phyloP scores from a whole-genome alignment of 2,113 vertebrate genomes.

The Chionis minor region DNA sequence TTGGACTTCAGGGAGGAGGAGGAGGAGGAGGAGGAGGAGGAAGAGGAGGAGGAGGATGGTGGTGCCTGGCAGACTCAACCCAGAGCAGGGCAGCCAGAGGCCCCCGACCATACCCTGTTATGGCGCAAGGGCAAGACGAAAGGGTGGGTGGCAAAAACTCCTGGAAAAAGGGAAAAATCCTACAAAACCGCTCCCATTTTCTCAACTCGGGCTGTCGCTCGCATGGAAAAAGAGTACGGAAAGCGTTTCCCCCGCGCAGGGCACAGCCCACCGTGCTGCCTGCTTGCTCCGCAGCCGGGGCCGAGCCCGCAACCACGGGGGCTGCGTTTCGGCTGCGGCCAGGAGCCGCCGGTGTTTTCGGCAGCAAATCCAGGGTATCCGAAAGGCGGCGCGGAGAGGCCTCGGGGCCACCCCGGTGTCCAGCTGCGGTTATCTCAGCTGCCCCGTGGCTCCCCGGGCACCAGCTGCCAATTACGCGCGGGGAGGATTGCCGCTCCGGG shows the following conservation, averaged over 20 bases:
- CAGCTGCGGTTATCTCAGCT: neutral
- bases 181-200: accelerated
- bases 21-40: neutral
- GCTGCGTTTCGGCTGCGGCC: neutral
- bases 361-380: accelerated
- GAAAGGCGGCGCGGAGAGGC: neutral
- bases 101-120: accelerated
- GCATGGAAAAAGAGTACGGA: too few relatives aligned
- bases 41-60: neutral
- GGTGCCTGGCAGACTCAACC: neutral
- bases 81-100: too few relatives aligned
- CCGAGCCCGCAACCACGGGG: neutral
- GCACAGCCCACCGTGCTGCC: neutral
- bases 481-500: neutral
- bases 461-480: neutral
- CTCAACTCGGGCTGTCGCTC: accelerated
- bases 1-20: neutral
- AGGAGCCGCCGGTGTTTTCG: neutral
- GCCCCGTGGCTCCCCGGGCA: neutral
- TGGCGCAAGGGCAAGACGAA: accelerated
- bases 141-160: accelerated
- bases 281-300: neutral
- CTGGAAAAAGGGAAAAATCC: neutral
- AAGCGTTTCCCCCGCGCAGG: neutral
- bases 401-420: neutral